A percentile compares a stretch with the other conserved stretches of the same genome.
phyloP scores from a whole-genome alignment of 2,888 invertebrate species.

The Papilio demoleus region DNA sequence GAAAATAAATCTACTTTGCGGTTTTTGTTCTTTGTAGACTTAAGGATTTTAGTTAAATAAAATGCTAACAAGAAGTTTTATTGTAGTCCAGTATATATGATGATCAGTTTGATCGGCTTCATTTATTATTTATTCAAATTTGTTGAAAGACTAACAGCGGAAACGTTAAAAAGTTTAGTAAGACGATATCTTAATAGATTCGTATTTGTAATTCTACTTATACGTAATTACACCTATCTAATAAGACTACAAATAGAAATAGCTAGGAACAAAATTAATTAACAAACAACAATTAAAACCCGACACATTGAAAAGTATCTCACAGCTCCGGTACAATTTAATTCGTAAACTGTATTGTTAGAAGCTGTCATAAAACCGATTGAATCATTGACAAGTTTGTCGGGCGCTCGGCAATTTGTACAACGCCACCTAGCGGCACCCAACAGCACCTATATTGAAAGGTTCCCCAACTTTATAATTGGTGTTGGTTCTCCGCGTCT shows the following conservation, averaged over 20 bases:
- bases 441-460: constrained; percentile 48
- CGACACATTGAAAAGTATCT: constrained; percentile 25
- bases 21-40: constrained; percentile 20
- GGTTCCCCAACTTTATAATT: constrained; percentile 64
- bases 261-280: constrained; percentile 30
- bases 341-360: constrained; percentile 39
- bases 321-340: constrained; percentile 27
- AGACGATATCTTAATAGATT: no score
- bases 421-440: constrained; percentile 42
- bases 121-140: no score
- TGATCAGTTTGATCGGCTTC: background rate
- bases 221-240: background rate
- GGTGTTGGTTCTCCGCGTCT: constrained; percentile 50
- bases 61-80: background rate
- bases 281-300: constrained; percentile 29
- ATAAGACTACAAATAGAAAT: background rate
- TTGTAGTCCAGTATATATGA: background rate
- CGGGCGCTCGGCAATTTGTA: constrained; percentile 48
- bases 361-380: constrained; percentile 43
- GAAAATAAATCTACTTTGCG: constrained; percentile 33
- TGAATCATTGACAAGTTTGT: constrained; percentile 48
- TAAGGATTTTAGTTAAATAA: constrained; percentile 3
- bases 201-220: no score
- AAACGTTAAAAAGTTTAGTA: no score
- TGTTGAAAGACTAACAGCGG: no score